These are phyloP conservation scores for Macrophya annulata DNA, from an alignment of 2,888 invertebrate genomes.

Conservation along the genomic window DNA sequence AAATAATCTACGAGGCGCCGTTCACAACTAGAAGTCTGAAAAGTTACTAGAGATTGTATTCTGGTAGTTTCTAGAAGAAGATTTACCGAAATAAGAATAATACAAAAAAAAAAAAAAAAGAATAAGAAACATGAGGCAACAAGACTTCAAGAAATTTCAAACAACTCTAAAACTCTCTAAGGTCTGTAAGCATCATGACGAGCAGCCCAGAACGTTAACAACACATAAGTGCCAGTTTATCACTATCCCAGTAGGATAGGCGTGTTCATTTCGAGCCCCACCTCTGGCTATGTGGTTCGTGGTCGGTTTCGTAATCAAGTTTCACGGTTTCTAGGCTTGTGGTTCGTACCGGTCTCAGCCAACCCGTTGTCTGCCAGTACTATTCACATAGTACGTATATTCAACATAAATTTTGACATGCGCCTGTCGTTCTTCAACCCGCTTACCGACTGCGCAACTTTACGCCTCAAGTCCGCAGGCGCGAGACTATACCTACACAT, in stretches of 20 bases:
- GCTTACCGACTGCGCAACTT: slow-evolving; percentile 22
- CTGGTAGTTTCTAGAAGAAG: slow-evolving; percentile 3
- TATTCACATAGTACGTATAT: no score
- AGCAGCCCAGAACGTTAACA: slow-evolving; percentile 35
- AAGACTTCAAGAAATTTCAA: slow-evolving; percentile 14
- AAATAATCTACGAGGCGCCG: slow-evolving; percentile 28
- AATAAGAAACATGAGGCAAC: slow-evolving; percentile 13
- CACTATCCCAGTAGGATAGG: slow-evolving; percentile 26
- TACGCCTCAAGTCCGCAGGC: slow-evolving; percentile 18
- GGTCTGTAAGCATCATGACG: not conserved
- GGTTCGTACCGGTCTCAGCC: slow-evolving; percentile 31
- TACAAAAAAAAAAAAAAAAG: slow-evolving; percentile 5
- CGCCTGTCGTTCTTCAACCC: not conserved
- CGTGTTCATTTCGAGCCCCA: slow-evolving; percentile 34
- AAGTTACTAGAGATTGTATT: not conserved
- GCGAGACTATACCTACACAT: not conserved
- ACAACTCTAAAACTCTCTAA: slow-evolving; percentile 1
- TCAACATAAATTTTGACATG: not conserved
- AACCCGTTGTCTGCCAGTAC: slow-evolving; percentile 6
- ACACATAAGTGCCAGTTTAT: slow-evolving; percentile 45
- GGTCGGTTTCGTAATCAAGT: slow-evolving; percentile 9
- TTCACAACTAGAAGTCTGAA: not conserved
- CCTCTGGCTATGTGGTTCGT: slow-evolving; percentile 20
- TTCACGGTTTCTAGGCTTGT: slow-evolving; percentile 11
- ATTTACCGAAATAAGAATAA: slow-evolving; percentile 16